Base-by-base conservation (phyloP, 2,797 vertebrate species). In the Coccyzus lansbergi region DNA sequence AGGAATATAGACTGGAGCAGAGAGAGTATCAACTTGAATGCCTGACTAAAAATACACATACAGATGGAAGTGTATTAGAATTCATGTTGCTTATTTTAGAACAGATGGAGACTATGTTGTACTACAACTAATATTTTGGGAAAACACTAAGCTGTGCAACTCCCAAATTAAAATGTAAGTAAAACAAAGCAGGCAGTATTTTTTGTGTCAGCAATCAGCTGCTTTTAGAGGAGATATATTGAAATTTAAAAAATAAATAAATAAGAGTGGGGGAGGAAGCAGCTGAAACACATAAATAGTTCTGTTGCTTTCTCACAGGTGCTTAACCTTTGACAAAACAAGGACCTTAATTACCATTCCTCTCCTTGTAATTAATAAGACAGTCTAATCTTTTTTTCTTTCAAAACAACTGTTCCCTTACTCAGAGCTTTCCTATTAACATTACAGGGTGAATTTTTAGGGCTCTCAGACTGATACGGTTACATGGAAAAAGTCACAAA, bases 71-170 rank as follows among this genome's bases (percentile, higher is more conserved):
- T 15, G 38, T 69, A 90, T 80, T 90, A 90, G 40, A 86, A 95
- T 55, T 81, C 31, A 25, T 42, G 51, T 49, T 89, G n/a, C 36
- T 79, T 90, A 34, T 92, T 91, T 86, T 64, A 84, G 72, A 95
- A 91, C 81, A 95, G 92, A 95, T 91, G 91, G 86, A 87, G 56
- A 75, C 34, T 76, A 46, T 33, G 36, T 53, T 83, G n/a, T 83
- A 88, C 64, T 74, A 59, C 51, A 81, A 65, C 19, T 72, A 89
- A 64, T 92, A 93, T 90, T 91, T 86, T n/a, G 65, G 18, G 78
- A 53, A 89, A 94, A 81, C 46, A 83, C 9, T 92, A 86, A 93
- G 63, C 69, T 67, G 31, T 75, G 62, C 26, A 93, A 68, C 55
- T 91, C 62, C 22, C 44, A 88, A 88, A 90, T 77, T 79, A 88